Base-by-base conservation (phyloP, 53 echinoderm and acorn worm genomes). In the Patiria pectinifera region DNA sequence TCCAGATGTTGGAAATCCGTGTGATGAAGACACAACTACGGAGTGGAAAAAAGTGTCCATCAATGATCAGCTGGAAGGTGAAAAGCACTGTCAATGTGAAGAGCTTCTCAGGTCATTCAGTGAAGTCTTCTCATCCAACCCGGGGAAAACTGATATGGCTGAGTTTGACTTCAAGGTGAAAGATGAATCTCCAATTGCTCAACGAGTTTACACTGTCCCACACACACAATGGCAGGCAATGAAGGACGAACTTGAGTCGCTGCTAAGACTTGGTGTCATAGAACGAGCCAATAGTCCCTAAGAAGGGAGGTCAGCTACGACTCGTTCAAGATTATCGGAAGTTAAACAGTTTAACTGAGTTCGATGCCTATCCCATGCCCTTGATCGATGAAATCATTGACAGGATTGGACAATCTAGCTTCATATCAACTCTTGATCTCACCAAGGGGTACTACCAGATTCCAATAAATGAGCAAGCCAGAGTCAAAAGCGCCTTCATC, bases 361-460 rank as follows among this genome's bases (percentile, higher is more conserved):
- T 80, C 4, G 92, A 94, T 86, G 87, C 87, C 14, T 94, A 94
- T 23, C 88, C 88, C 19, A 92, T 92, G 92, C 88, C 94, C 1
- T 45, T 82, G 16, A 92, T 94, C 16, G 94, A 94, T 13, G 74
- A 92, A 21, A 92, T 94, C 21, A 87, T 87, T 14, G 58, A 91
- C 48, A 83, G 60, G 4, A 13, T 92, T 61, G 94, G 94, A 21
- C 69, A 80, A 66, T 61, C 91, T 18, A 70, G 62, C 25, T 45
- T 63, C 69, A 69, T 91, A 45, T 91, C 80, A 3, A 88, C 35
- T 43, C 88, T 71, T 16, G 72, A 82, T 14, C 53, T 80, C 24
- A 78, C 95, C 35, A 93, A 95, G 59, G 96, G 96, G 0, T 95
- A 94, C 71, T 92, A 85, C 53, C 95, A 94, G n/a, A 92, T 95